Base-by-base conservation (phyloP, 2,797 vertebrate species). In the Bufotes viridis region DNA sequence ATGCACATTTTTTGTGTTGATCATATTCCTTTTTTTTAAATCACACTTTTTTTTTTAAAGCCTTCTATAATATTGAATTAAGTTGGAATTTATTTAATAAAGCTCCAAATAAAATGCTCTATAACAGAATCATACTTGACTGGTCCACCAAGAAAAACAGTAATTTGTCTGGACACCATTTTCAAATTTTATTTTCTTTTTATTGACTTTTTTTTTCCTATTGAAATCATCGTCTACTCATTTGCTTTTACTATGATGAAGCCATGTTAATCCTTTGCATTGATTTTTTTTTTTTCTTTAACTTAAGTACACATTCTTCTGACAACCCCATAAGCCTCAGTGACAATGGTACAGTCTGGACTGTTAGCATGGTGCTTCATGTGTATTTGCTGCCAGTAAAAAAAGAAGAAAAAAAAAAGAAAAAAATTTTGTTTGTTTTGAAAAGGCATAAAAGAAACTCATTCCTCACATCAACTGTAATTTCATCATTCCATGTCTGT, bases 381-480 rank as follows among this genome's bases (percentile, higher is more conserved):
- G 95, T 96, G 92, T 94, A 93, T 95, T 94, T 94, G 94, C 95
- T 95, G 95, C 95, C 96, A 94, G 93, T 92, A 92, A 94, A 90
- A 60, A 57, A 57, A 57, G 14, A 57, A 57, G 11, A 60, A 57
- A 14, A 57, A 57, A 57, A 60, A 42, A 42, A 42, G 3, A 42
- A 42, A 42, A 42, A 42, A 42, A 34, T 92, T 94, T 93, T 91
- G 93, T 92, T 92, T 92, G 95, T 95, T 94, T 93, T 91, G 93
- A 94, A 93, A 88, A 94, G 95, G 95, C 95, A 95, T 94, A 94
- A 93, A 94, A 95, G 95, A 96, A 96, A 95, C 96, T 96, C 96
- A 96, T 97, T 97, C 95, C 96, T 96, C 96, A 96, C 96, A 96
- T 96, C 94, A 95, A 95, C 95, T 98, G 96, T 98, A 97, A 96